These are phyloP conservation scores for Ellobium chinense DNA, from an alignment of 2,888 invertebrate species.

Conservation along the genomic window DNA sequence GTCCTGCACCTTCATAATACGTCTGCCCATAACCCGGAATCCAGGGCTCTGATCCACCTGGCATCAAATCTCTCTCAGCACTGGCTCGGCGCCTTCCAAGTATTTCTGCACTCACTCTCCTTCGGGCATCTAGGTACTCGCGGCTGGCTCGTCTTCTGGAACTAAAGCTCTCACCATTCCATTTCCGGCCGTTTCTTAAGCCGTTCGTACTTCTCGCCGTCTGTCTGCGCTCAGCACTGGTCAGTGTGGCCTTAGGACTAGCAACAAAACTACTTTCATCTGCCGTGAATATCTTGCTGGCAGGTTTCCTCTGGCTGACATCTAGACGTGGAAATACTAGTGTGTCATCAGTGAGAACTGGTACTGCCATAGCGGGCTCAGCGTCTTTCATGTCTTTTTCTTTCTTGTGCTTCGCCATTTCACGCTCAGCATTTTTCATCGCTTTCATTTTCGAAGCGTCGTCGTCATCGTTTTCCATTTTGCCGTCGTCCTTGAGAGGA, in stretches of 20 bases:
- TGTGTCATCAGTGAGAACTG: no score
- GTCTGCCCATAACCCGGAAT: not conserved
- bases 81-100: not conserved
- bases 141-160: not conserved
- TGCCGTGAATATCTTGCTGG: not conserved
- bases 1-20: not conserved
- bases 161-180: not conserved
- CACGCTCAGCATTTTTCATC: not conserved
- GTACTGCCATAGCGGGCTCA: no score
- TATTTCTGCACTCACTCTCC: constrained; percentile 3
- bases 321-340: no score
- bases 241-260: not conserved
- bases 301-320: not conserved
- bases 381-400: not conserved
- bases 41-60: not conserved
- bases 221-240: not conserved
- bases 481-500: not conserved
- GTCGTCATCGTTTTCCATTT: not conserved
- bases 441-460: not conserved
- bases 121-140: not conserved
- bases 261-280: not conserved
- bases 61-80: not conserved
- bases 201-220: not conserved
- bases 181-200: not conserved
- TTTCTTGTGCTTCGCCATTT: not conserved